Evolutionary conservation across 2,797 vertebrate genomes (phyloP).

Genomic region (Rhynchotus rufescens): DNA sequence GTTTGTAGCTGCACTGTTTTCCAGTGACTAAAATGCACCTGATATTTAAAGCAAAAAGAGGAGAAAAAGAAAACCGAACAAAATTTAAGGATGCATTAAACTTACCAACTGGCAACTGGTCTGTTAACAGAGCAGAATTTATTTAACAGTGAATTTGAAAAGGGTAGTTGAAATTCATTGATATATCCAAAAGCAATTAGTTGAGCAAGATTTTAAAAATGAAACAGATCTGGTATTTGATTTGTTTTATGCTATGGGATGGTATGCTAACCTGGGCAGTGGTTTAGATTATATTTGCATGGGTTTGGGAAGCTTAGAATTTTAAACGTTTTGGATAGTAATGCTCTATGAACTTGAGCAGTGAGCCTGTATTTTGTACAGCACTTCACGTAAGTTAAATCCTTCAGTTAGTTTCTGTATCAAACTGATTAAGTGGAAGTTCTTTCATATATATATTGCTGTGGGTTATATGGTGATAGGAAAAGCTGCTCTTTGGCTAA

Average conservation of each 20-base stretch:
- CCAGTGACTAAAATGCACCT: background rate
- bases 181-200: background rate
- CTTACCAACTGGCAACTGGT: background rate
- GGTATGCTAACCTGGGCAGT: background rate
- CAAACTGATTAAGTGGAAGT: background rate
- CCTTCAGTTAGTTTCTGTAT: background rate
- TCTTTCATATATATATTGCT: background rate
- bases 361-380: background rate
- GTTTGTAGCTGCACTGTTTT: background rate
- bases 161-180: background rate
- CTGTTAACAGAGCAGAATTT: background rate
- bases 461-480: background rate
- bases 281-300: background rate
- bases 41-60: background rate
- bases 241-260: background rate
- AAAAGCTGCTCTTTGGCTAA: background rate
- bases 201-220: background rate
- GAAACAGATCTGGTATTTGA: background rate
- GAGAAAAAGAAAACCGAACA: background rate
- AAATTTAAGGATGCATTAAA: background rate
- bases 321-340: background rate
- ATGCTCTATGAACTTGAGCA: background rate
- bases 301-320: background rate
- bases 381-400: background rate
- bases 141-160: slow-evolving; percentile 13